Base-by-base conservation (phyloP, 2,113 vertebrate species). In the Thunnus thynnus region DNA sequence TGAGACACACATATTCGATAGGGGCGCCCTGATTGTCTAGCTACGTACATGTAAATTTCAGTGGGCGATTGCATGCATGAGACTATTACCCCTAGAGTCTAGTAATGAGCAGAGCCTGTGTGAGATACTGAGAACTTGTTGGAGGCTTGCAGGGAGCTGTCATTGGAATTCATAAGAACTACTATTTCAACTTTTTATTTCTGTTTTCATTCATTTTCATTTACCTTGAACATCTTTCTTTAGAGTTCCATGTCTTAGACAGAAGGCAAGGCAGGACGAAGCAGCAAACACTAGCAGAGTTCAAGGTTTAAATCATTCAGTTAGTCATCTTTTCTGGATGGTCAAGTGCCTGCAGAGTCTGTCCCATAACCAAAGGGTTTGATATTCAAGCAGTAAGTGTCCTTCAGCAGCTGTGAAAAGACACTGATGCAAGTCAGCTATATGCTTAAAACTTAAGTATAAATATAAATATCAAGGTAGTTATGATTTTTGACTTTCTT, bases 201-300 rank as follows among this genome's bases (percentile, higher is more conserved):
- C 44, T 46, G 57, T 63, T 66, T 88, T 70, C 36, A 75, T 80
- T 72, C 48, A 65, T 76, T 89, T 78, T 73, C 73, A 78, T 85
- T 88, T 71, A 66, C 61, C 63, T 68, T 74, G 47, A 79, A 74
- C 2, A 4, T n/a, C 25, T 61, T 72, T 78, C 68, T 56, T 72
- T 3, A 14, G 50, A 82, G 77, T 64, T 65, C 13, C 5, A 13
- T 41, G 46, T 78, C 32, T 48, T 20, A 58, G 50, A 69, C 20
- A 41, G 55, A 74, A 48, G 54, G 30, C 22, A 71, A 44, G 36
- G 44, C 25, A 47, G 14, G 61, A 62, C 2, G 6, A 63, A 62
- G 11, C 22, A 14, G 57, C 17, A 62, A 46, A 55, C 30, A 36
- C n/a, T 52, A 11, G 54, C 5, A 46, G 18, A 13, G 30, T 52